A percentile compares a stretch with the other conserved stretches of the same genome.
Conservation (phyloP, 2,888 invertebrate species). For the Fragum sueziense region DNA sequence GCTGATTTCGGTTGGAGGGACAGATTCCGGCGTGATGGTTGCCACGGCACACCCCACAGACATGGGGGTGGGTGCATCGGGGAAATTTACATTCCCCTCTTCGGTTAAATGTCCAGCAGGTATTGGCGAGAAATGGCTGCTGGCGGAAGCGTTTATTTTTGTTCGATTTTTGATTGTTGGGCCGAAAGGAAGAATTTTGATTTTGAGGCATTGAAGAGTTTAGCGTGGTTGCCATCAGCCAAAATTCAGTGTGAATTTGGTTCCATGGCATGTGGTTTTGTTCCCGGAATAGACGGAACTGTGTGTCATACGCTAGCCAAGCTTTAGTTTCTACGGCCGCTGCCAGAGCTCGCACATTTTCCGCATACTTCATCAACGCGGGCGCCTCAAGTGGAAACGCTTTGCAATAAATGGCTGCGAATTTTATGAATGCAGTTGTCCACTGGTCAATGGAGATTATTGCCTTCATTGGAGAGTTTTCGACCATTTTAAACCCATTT, state of each 20-base stretch:
- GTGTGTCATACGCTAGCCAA: neutral
- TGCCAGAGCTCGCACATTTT: neutral
- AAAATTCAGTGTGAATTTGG: neutral
- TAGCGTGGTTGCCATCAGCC: no score
- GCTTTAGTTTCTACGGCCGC: neutral
- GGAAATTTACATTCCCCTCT: neutral
- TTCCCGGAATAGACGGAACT: neutral
- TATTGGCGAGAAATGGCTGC: conserved; percentile 2
- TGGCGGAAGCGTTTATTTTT: neutral
- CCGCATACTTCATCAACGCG: neutral
- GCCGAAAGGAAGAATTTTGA: neutral
- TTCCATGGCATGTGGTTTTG: neutral
- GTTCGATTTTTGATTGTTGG: neutral
- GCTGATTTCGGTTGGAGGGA: neutral
- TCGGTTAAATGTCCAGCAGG: neutral
- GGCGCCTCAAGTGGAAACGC: neutral
- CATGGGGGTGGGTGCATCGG: neutral
- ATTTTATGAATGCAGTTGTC: neutral
- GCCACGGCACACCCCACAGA: conserved; percentile 12
- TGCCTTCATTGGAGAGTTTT: neutral
- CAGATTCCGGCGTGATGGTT: neutral
- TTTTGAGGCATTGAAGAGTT: neutral
- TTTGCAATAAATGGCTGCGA: neutral
- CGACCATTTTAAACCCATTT: no score
- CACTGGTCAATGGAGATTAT: neutral